These are phyloP conservation scores for Chinchilla lanigera DNA, from an alignment of 2,113 vertebrate species.

Conservation along the genomic window DNA sequence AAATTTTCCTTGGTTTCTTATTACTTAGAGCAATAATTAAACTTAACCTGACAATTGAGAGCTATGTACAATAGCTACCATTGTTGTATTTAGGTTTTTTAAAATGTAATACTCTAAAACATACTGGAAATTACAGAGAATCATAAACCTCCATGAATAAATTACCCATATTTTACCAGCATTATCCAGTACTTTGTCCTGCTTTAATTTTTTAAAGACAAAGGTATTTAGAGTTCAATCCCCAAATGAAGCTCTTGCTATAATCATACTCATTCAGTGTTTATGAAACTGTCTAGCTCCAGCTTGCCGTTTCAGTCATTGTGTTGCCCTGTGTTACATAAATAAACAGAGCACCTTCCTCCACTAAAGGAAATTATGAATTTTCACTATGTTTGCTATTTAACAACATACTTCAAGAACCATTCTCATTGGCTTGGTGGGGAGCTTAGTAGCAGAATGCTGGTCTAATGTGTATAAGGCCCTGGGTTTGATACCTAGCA, in stretches of 20 bases:
- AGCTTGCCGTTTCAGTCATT: background rate
- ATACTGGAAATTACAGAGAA: background rate
- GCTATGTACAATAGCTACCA: background rate
- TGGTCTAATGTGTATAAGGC: background rate
- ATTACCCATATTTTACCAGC: background rate
- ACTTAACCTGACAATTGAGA: constrained; percentile 40
- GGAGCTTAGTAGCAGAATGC: background rate
- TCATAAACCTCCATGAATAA: background rate
- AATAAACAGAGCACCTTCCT: background rate
- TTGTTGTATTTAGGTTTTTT: constrained; percentile 28
- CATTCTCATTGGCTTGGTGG: background rate
- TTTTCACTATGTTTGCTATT: background rate
- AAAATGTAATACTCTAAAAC: constrained; percentile 1
- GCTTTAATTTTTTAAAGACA: background rate
- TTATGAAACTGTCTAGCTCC: background rate
- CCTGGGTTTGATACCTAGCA: background rate
- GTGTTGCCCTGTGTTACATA: background rate
- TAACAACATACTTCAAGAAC: background rate
- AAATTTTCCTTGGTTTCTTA: constrained; percentile 21
- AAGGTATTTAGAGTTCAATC: background rate
- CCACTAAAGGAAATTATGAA: background rate
- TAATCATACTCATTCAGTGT: background rate
- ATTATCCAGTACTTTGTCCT: background rate
- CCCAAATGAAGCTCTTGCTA: background rate
- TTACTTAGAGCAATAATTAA: constrained; percentile 64